Percentiles rank a stretch among this genome's conserved stretches.
phyloP scores from a whole-genome alignment of 2,797 vertebrate species.

The Characodon lateralis region DNA sequence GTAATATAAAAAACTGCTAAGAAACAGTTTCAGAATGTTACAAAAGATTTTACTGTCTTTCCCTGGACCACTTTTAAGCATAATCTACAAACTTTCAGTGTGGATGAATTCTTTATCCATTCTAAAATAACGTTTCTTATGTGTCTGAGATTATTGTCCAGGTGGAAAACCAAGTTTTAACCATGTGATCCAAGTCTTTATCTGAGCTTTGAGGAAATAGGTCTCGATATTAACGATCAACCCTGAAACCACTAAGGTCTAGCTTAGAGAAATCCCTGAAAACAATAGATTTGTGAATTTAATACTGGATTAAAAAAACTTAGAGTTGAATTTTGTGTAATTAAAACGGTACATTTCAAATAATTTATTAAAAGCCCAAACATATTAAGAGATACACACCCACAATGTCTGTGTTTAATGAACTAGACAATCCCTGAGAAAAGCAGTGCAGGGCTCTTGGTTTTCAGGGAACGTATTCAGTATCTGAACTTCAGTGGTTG shows the following conservation, averaged over 20 bases:
- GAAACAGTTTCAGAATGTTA: background rate
- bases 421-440: background rate
- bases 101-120: background rate
- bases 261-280: background rate
- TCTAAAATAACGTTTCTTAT: background rate
- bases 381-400: too few relatives aligned
- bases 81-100: background rate
- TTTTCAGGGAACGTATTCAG: background rate
- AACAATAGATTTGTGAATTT: background rate
- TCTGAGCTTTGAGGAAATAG: background rate
- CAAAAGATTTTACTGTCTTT: background rate
- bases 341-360: too few relatives aligned
- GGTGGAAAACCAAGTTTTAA: background rate
- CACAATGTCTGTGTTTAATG: background rate
- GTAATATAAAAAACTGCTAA: too few relatives aligned
- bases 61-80: background rate
- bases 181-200: background rate
- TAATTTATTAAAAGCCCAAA: too few relatives aligned
- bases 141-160: background rate
- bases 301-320: background rate
- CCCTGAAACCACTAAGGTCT: background rate
- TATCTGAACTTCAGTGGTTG: conserved; percentile 5
- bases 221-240: background rate
- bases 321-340: too few relatives aligned
- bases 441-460: background rate